Evolutionary conservation across 2,888 invertebrate species (phyloP).

Genomic region (Scaeva pyrastri): DNA sequence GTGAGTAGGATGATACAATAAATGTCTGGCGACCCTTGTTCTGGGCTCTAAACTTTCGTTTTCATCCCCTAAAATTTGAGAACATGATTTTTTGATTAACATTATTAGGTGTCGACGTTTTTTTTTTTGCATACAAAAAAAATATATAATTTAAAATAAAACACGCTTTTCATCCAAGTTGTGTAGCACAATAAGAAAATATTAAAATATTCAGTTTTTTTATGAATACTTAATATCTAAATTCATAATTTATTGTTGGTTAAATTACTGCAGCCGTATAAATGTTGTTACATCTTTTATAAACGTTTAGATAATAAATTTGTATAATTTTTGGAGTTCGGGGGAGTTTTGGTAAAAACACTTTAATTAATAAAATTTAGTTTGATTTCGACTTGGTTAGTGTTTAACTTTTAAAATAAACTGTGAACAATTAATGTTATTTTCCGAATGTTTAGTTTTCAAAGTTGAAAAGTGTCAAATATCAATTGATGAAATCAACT

Average conservation of each 20-base stretch:
- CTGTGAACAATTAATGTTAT: too few species aligned
- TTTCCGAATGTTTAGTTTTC: too few species aligned
- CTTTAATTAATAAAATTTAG: neutral
- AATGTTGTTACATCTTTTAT: neutral
- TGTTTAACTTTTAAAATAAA: neutral
- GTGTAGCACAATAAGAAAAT: constrained; percentile 78
- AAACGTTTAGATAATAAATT: neutral
- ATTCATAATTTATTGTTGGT: neutral
- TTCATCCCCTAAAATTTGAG: constrained; percentile 56
- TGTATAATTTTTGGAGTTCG: neutral
- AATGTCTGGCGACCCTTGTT: constrained; percentile 26
- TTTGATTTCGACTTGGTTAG: neutral
- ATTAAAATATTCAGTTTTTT: neutral
- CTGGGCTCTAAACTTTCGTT: neutral
- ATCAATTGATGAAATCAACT: too few species aligned
- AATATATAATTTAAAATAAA: constrained; percentile 77
- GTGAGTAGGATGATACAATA: constrained; percentile 10
- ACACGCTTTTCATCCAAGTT: constrained; percentile 79
- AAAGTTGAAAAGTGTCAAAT: too few species aligned
- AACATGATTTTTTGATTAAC: constrained; percentile 17
- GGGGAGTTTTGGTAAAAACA: neutral
- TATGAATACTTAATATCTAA: neutral
- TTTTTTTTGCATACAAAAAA: neutral
- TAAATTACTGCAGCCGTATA: neutral
- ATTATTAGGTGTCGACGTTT: neutral